A percentile compares a stretch with the other conserved stretches of the same genome.
phyloP scores from a whole-genome alignment of 1,140 invertebrate species.

The Holotrichia oblita region DNA sequence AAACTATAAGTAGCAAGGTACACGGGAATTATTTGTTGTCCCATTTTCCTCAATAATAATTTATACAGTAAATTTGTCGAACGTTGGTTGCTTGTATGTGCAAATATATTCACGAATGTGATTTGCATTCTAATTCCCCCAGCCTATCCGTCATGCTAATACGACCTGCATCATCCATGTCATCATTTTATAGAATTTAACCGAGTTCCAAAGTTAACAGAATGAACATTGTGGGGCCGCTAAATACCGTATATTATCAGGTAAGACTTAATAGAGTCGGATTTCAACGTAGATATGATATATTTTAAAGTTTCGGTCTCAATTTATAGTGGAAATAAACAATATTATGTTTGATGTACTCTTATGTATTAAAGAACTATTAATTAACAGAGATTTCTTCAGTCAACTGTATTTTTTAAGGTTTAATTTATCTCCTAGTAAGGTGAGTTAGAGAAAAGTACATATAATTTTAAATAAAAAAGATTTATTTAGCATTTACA shows the following conservation, averaged over 20 bases:
- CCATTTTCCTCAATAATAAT: conserved; percentile 13
- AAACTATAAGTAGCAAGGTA: background rate
- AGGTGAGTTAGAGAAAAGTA: too few relatives aligned
- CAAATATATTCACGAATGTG: conserved; percentile 35
- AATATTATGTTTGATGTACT: too few relatives aligned
- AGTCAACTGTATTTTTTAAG: too few relatives aligned
- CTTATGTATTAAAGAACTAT: too few relatives aligned
- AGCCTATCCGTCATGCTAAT: conserved; percentile 18
- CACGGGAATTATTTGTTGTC: conserved; percentile 12
- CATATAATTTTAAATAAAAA: too few relatives aligned
- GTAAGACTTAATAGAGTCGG: too few relatives aligned
- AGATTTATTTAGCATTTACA: too few relatives aligned
- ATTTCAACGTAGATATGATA: too few relatives aligned
- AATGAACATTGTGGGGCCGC: background rate
- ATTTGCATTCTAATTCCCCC: conserved; percentile 19
- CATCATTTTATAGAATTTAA: conserved; percentile 5
- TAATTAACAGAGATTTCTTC: too few relatives aligned
- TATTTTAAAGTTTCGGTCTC: too few relatives aligned
- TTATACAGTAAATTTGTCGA: conserved; percentile 29
- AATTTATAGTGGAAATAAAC: too few relatives aligned
- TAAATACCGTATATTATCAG: background rate
- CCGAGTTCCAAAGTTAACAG: conserved; percentile 4
- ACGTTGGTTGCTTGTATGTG: conserved; percentile 1
- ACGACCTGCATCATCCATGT: conserved; percentile 6
- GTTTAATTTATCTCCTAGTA: too few relatives aligned